Percentiles rank a stretch among this genome's conserved stretches.
These are phyloP conservation scores for Selene dorsalis DNA, from an alignment of 2,797 vertebrate species.

Conservation along the genomic window DNA sequence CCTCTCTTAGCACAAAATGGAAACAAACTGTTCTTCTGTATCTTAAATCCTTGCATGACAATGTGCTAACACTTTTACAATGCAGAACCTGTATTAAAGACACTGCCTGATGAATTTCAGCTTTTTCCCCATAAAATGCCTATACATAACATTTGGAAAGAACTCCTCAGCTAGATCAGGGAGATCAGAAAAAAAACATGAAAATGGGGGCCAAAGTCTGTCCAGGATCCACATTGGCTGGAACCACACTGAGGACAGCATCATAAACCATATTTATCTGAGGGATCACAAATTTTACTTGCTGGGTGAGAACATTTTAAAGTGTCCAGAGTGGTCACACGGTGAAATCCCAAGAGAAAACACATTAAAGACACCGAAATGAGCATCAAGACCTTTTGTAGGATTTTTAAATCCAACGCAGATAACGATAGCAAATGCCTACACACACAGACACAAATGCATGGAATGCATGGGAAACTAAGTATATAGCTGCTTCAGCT, in stretches of 20 bases:
- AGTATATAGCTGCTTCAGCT: slow-evolving; percentile 47
- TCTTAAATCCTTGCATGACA: slow-evolving; percentile 62
- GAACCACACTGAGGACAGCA: slow-evolving; percentile 52
- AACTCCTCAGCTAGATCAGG: slow-evolving; percentile 42
- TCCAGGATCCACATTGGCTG: slow-evolving; percentile 61
- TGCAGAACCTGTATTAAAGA: slow-evolving; percentile 60
- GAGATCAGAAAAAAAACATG: slow-evolving; percentile 48
- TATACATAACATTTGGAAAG: slow-evolving; percentile 56
- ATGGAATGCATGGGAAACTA: slow-evolving; percentile 74
- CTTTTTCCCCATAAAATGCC: slow-evolving; percentile 49
- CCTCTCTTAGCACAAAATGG: slow-evolving; percentile 33
- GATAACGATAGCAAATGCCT: slow-evolving; percentile 33
- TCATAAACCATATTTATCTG: slow-evolving; percentile 71
- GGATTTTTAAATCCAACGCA: slow-evolving; percentile 25
- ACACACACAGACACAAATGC: slow-evolving; percentile 27
- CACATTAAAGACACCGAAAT: slow-evolving; percentile 45
- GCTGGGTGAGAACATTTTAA: slow-evolving; percentile 58
- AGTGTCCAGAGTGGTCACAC: slow-evolving; percentile 46
- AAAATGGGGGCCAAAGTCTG: slow-evolving; percentile 56
- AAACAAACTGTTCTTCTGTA: slow-evolving; percentile 35
- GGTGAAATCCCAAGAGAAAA: slow-evolving; percentile 38
- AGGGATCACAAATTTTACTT: slow-evolving; percentile 61
- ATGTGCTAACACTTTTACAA: slow-evolving; percentile 64
- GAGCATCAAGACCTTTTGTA: slow-evolving; percentile 31
- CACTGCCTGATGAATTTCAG: slow-evolving; percentile 51